These are phyloP conservation scores for Botia kubotai DNA, from an alignment of 2,797 vertebrate genomes.

Conservation along the genomic window DNA sequence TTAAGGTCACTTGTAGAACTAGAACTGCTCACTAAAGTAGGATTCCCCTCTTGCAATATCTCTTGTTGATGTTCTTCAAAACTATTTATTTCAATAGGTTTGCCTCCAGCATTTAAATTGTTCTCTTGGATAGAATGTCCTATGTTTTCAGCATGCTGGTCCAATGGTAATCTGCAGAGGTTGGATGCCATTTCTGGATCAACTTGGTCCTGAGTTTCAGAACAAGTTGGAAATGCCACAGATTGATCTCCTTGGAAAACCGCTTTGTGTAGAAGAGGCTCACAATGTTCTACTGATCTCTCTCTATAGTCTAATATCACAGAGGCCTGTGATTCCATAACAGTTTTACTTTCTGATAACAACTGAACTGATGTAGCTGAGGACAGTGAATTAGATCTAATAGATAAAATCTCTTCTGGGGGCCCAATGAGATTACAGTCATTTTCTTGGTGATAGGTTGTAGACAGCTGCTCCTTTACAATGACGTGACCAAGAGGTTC, in stretches of 20 bases:
- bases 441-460: constrained; percentile 72
- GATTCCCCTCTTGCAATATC: constrained; percentile 4
- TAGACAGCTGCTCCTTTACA: constrained; percentile 74
- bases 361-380: constrained; percentile 6
- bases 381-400: constrained; percentile 28
- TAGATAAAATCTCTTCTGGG: constrained; percentile 61
- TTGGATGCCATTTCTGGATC: constrained; percentile 18
- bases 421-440: constrained; percentile 64
- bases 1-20: not conserved
- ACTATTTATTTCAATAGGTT: not conserved
- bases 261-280: constrained; percentile 8
- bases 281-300: constrained; percentile 11
- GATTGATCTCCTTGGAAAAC: constrained; percentile 13
- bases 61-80: not conserved
- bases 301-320: constrained; percentile 26
- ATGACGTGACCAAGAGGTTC: constrained; percentile 74
- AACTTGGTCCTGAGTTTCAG: constrained; percentile 18
- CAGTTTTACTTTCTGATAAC: constrained; percentile 27
- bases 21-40: constrained; percentile 12
- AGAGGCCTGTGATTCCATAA: constrained; percentile 16
- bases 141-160: constrained; percentile 22
- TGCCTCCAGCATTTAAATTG: constrained; percentile 8
- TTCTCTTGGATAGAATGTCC: constrained; percentile 50
- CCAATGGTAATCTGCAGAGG: not conserved
- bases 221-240: not conserved